Evolutionary conservation across 2,113 vertebrate genomes (phyloP).

Genomic region (Thinocorus orbignyianus): DNA sequence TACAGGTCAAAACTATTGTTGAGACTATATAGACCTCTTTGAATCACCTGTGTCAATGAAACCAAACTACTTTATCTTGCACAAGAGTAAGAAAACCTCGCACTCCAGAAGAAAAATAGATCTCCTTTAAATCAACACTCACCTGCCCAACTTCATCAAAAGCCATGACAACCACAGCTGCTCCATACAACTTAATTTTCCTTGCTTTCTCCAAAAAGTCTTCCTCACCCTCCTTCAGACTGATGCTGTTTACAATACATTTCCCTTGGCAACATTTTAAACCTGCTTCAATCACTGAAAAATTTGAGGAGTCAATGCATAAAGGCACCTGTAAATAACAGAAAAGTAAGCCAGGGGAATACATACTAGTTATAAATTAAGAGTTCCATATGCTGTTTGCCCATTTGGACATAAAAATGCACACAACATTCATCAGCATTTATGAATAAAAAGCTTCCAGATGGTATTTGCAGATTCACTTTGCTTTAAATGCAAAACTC

Average conservation of each 20-base stretch:
- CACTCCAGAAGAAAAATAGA: neutral
- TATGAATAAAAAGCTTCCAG: neutral
- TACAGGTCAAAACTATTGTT: neutral
- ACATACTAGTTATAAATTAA: neutral
- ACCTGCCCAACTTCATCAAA: constrained; percentile 97
- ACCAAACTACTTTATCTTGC: neutral
- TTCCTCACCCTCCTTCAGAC: constrained; percentile 93
- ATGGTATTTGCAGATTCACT: neutral
- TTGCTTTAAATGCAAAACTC: neutral
- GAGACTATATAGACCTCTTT: neutral
- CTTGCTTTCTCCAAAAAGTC: constrained; percentile 87
- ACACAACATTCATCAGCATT: neutral
- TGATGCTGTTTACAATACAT: constrained; percentile 97
- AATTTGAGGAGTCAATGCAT: constrained; percentile 97
- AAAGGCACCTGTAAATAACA: constrained; percentile 84
- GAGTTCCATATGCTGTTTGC: neutral
- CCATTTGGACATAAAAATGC: neutral
- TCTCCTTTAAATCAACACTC: constrained; percentile 4
- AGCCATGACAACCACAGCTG: constrained; percentile 95
- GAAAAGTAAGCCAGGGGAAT: neutral
- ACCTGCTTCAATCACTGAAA: constrained; percentile 93
- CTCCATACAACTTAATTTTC: constrained; percentile 87
- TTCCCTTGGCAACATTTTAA: constrained; percentile 96
- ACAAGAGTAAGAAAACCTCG: neutral
- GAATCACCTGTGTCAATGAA: neutral